Base-by-base conservation (phyloP, 2,797 vertebrate genomes). In the Pseudochirops corinnae region DNA sequence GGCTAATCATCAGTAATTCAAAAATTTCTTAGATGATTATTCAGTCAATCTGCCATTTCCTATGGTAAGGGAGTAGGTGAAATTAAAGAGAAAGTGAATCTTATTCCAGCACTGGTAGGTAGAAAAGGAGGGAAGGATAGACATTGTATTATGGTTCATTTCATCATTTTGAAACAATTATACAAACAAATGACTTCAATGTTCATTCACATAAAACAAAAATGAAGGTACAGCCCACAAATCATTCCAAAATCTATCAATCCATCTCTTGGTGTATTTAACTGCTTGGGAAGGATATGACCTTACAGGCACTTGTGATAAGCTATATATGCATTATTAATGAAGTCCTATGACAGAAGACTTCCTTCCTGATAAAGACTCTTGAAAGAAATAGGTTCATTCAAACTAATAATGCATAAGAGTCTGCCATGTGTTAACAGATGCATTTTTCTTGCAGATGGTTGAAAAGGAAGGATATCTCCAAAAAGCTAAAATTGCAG, bases 401-500 rank as follows among this genome's bases (percentile, higher is more conserved):
- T 97, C 18, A 94, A 67, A 91, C 93, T 90, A 95, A 96, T 96
- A 97, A 94, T 92, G 50, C 28, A 93, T 46, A 94, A 67, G 50
- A 91, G 60, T 96, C 94, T 96, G 96, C 96, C 96, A 96, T 16
- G 31, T 82, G 93, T 96, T 97, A 97, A 98, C 53, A 52, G 90
- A 91, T 56, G 53, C 39, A 92, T 97, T 60, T 97, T 98, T 96
- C 93, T 98, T 99, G 28, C 98, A 99, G 99, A 98, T 98, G 97
- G 98, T 99, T 93, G 96, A 99, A 94, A 99, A 99, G 98, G 99
- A 99, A 98, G 99, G 99, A 92, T 99, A 99, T 97, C 98, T 99
- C 98, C 99, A 99, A 91, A 99, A 99, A 98, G 99, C 99, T 94
- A 99, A 99, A 98, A 99, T 99, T 98, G 99, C 99, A 92, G 99